These are phyloP conservation scores for Perdix hodgsoniae DNA, from an alignment of 2,797 vertebrate species.

Conservation along the genomic window DNA sequence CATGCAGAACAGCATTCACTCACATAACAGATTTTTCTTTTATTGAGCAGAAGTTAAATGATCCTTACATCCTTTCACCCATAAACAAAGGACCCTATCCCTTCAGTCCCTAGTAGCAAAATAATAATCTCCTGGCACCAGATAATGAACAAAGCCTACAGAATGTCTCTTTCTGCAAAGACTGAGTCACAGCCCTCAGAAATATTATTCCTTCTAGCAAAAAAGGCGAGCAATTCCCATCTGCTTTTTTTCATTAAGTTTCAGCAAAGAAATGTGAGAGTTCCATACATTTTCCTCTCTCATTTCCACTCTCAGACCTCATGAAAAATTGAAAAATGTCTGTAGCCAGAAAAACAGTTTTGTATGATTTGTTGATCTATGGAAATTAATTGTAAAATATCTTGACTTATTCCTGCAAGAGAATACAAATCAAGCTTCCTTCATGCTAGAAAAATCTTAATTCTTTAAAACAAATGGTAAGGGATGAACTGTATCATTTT, in stretches of 20 bases:
- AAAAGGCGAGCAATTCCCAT: conserved; percentile 36
- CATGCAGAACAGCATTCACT: background rate
- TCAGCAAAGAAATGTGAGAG: conserved; percentile 48
- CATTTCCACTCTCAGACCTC: conserved; percentile 16
- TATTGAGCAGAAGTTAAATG: conserved; percentile 13
- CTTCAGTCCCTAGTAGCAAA: background rate
- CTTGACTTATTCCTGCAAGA: conserved; percentile 19
- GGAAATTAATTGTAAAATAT: conserved; percentile 28
- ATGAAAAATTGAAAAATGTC: conserved; percentile 42
- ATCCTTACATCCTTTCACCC: background rate
- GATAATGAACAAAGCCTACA: conserved; percentile 19
- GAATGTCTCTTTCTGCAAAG: background rate
- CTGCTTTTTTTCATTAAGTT: conserved; percentile 49
- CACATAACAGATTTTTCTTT: background rate
- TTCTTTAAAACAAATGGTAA: conserved; percentile 22
- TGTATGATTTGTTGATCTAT: background rate
- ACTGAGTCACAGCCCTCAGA: conserved; percentile 11
- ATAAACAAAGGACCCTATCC: conserved; percentile 35
- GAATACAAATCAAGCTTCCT: conserved; percentile 14
- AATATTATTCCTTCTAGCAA: conserved; percentile 43
- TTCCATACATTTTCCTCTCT: conserved; percentile 29
- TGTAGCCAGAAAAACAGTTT: background rate
- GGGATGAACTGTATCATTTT: background rate
- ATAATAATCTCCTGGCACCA: conserved; percentile 34
- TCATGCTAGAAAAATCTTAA: background rate